Percentiles rank a stretch among this genome's conserved stretches.
These are phyloP conservation scores for Sturnus vulgaris DNA, from an alignment of 2,113 vertebrate genomes.

Conservation along the genomic window DNA sequence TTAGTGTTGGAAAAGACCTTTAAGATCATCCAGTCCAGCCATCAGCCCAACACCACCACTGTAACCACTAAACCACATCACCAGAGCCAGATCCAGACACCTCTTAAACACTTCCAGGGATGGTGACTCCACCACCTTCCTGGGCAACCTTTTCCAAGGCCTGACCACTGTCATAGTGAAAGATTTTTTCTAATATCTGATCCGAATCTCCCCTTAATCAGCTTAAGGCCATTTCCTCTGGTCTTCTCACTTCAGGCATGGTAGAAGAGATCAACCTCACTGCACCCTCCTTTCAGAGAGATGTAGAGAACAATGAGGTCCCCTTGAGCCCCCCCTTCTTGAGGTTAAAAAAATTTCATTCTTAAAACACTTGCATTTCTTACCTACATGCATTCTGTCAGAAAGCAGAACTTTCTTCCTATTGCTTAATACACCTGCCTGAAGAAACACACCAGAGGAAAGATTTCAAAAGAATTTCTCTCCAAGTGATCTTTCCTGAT, in stretches of 20 bases:
- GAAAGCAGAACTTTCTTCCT: not conserved
- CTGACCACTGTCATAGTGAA: not conserved
- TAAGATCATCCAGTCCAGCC: not conserved
- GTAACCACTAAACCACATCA: not conserved
- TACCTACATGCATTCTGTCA: not conserved
- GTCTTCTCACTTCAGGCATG: accelerated
- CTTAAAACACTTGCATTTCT: not conserved
- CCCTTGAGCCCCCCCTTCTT: not conserved
- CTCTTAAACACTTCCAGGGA: not conserved
- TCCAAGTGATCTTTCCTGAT: not conserved
- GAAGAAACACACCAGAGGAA: not conserved
- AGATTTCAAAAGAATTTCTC: not conserved
- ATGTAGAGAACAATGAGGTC: not conserved
- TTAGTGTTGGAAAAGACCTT: not conserved
- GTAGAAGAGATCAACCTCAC: not conserved
- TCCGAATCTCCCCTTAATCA: not conserved
- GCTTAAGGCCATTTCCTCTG: not conserved
- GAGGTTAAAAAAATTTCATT: not conserved
- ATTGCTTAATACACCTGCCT: not conserved
- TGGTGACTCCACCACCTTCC: not conserved
- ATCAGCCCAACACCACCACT: not conserved
- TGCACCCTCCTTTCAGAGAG: not conserved
- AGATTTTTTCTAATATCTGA: not conserved
- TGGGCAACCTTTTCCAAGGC: not conserved
- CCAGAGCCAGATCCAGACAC: accelerated